Evolutionary conservation across 1,140 invertebrate genomes (phyloP).

Genomic region (Heterodera schachtii): DNA sequence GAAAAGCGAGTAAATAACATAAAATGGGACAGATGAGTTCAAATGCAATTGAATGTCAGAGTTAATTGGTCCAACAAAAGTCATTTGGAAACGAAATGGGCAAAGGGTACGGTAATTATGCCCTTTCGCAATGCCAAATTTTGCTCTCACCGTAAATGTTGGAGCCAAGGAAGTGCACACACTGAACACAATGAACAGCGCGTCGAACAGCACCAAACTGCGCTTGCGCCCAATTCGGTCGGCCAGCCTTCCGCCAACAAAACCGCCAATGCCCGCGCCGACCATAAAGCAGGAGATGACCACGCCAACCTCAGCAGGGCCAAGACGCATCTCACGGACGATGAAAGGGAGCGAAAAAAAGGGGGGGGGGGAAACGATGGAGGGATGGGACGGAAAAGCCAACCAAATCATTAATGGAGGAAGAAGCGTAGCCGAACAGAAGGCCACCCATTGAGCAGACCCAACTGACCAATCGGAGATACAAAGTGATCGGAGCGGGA

Average conservation of each 20-base stretch:
- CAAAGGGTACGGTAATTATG: too few relatives aligned
- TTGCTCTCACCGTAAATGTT: neutral
- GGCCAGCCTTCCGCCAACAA: conserved; percentile 17
- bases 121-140: too few relatives aligned
- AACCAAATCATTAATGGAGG: conserved; percentile 21
- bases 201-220: conserved; percentile 17
- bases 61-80: too few relatives aligned
- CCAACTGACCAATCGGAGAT: conserved; percentile 26
- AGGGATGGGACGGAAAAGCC: neutral
- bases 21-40: too few relatives aligned
- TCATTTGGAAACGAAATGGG: too few relatives aligned
- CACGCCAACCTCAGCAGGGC: conserved; percentile 15
- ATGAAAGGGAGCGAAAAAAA: conserved; percentile 18
- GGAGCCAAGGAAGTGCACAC: conserved; percentile 16
- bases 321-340: conserved; percentile 10
- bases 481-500: neutral
- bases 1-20: too few relatives aligned
- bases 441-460: conserved; percentile 19
- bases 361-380: too few relatives aligned
- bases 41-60: too few relatives aligned
- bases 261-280: conserved; percentile 10
- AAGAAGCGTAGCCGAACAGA: conserved; percentile 27
- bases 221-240: conserved; percentile 21
- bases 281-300: conserved; percentile 23
- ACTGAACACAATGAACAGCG: conserved; percentile 12